Conservation (phyloP, 2,888 invertebrate genomes). For the Callyntrura sp. region DNA sequence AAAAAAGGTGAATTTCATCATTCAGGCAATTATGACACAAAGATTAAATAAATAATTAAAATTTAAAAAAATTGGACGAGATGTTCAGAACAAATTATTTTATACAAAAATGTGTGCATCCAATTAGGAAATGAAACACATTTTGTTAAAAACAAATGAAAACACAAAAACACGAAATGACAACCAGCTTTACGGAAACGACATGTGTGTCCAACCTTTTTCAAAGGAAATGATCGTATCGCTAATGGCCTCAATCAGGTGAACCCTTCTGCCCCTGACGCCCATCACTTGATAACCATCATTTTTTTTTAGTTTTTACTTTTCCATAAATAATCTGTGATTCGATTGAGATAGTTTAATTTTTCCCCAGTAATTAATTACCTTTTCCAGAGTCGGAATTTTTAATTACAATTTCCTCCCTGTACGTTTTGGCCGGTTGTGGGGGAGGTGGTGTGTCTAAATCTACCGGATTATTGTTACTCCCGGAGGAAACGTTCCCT, state of each 20-base stretch:
- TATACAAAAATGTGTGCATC: no score
- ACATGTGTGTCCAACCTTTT: conserved; percentile 91
- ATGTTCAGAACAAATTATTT: no score
- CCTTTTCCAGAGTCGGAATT: conserved; percentile 99
- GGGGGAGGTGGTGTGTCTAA: conserved; percentile 58
- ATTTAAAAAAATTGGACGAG: no score
- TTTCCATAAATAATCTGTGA: no score
- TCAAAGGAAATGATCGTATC: conserved; percentile 99
- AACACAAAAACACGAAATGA: background rate
- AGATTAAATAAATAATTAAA: no score
- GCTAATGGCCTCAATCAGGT: conserved; percentile 99
- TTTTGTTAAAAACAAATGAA: background rate
- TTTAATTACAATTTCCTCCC: conserved; percentile 97
- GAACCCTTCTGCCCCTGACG: conserved; percentile 98
- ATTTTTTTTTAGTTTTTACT: conserved; percentile 13
- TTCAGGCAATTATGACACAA: background rate
- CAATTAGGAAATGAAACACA: no score
- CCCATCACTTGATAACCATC: conserved; percentile 92
- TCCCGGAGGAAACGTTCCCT: conserved; percentile 38
- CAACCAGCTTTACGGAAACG: background rate
- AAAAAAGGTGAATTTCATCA: no score
- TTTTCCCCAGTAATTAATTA: conserved; percentile 85
- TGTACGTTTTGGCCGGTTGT: conserved; percentile 87
- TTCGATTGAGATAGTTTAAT: background rate
- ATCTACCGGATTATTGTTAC: conserved; percentile 24